Conservation (phyloP, 2,797 vertebrate genomes). For the Phoeniculus purpureus region DNA sequence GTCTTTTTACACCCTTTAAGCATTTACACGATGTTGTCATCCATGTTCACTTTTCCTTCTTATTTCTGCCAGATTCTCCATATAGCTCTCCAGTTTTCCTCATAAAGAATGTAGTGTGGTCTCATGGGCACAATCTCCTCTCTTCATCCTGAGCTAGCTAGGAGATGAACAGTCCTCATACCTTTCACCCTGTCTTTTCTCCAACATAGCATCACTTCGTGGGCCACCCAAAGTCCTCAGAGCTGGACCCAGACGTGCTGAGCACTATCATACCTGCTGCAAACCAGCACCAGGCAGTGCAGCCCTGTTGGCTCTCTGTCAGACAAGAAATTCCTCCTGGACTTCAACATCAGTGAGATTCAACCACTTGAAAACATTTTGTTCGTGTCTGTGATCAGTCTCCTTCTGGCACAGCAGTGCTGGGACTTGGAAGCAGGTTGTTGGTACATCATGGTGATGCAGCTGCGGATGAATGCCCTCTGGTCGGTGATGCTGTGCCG, state of each 20-base stretch:
- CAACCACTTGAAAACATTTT: not conserved
- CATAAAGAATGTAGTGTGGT: not conserved
- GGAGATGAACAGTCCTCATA: not conserved
- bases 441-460: accelerated
- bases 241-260: accelerated
- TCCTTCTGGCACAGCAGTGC: not conserved
- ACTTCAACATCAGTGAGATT: accelerated
- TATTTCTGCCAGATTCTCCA: not conserved
- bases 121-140: not conserved
- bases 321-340: not conserved
- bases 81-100: not conserved
- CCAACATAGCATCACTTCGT: not conserved
- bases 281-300: not conserved
- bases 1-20: not conserved
- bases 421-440: accelerated
- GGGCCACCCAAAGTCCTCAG: not conserved
- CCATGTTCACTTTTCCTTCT: not conserved
- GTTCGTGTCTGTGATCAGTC: not conserved
- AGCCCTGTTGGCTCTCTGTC: accelerated
- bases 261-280: not conserved
- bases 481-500: accelerated
- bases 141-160: not conserved
- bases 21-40: not conserved
- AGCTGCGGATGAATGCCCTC: not conserved
- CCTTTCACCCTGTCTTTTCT: not conserved